phyloP scores from a whole-genome alignment of 2,113 vertebrate species.

The Loxodonta africana region DNA sequence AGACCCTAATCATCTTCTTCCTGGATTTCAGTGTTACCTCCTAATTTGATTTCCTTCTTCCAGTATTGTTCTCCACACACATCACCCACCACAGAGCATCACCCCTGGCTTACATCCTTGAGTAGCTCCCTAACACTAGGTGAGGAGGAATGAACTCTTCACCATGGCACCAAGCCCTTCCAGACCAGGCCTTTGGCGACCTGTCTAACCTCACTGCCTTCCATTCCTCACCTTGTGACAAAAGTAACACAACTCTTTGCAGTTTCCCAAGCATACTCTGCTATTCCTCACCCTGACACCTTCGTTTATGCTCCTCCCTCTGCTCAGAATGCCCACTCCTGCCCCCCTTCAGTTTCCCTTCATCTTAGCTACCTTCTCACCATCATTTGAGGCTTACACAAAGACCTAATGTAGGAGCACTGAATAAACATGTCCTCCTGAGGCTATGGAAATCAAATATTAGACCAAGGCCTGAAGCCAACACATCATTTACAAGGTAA shows the following conservation, averaged over 20 bases:
- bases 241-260: neutral
- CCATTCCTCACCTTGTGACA: neutral
- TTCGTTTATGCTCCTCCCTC: neutral
- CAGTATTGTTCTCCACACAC: neutral
- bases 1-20: neutral
- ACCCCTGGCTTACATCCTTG: neutral
- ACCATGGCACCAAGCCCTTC: neutral
- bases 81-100: neutral
- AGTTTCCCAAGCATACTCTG: neutral
- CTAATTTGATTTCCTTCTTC: neutral
- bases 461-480: neutral
- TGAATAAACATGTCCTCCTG: neutral
- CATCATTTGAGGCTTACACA: neutral
- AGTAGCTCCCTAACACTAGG: neutral
- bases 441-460: neutral
- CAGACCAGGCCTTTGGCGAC: neutral
- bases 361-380: neutral
- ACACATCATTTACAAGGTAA: neutral
- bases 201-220: neutral
- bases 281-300: neutral
- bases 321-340: neutral
- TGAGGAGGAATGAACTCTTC: neutral
- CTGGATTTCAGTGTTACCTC: neutral
- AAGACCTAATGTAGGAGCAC: neutral
- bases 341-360: neutral